Evolutionary conservation across 2,113 vertebrate species (phyloP), one percentile per base, ranked within the genome.

Genomic region (Chroicocephalus ridibundus): DNA sequence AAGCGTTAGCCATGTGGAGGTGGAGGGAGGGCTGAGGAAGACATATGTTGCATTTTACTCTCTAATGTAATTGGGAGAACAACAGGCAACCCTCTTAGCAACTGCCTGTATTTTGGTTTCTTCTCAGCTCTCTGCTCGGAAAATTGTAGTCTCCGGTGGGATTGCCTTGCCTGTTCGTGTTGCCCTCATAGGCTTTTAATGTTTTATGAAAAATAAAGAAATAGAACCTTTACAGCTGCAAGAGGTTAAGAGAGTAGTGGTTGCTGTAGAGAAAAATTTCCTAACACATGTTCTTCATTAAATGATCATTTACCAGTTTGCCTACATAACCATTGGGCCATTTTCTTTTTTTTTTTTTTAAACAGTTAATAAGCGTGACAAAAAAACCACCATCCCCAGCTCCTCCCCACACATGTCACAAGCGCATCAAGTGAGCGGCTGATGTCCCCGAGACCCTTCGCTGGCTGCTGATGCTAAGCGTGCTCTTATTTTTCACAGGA

Each of bases 191-290:
- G 81, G 42, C 81, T 82, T 91, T 83, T 96, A 94, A 85, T 52
- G 64, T 91, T 94, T 96, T 83, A 89, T 83, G 86, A 88, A 95
- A 96, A 96, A 94, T 92, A 96, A 93, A 94, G 92, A 91, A 93
- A 93, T 60, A 71, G 78, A 94, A 95, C 71, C 82, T 91, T 96
- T 94, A 94, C 88, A 95, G 93, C 92, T 94, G 83, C 82, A 97
- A 93, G 42, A 97, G 84, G 60, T 93, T 96, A 64, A 60, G 79
- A 79, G 90, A 94, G 69, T 52, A 88, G 79, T 25, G 82, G 49
- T 82, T 95, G 86, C 79, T 92, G 78, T 75, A 95, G 66, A 97
- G 87, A 75, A 93, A 21, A 74, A 71, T 80, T 93, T 95, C 94
- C 93, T 90, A 96, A 90, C 90, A 94, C 47, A 47, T 88, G 82